Evolutionary conservation across 2,113 vertebrate species (phyloP).

Genomic region (Cichladusa arquata): DNA sequence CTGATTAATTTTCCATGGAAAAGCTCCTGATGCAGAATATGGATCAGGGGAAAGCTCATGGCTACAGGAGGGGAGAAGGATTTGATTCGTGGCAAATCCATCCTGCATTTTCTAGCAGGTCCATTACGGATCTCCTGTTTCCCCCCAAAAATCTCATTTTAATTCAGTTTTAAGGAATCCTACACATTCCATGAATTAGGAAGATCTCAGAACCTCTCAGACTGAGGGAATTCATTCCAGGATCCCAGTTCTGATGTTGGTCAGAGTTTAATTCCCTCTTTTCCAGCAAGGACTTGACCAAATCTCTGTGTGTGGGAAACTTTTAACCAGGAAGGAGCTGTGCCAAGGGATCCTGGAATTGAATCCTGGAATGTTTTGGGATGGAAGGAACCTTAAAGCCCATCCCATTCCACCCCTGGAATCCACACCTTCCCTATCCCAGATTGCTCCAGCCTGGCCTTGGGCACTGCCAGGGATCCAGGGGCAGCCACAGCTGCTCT

Average conservation of each 20-base stretch:
- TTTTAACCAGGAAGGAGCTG: neutral
- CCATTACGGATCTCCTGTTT: neutral
- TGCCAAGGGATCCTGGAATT: neutral
- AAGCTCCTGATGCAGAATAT: neutral
- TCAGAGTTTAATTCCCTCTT: neutral
- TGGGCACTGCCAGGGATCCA: neutral
- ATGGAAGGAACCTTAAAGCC: neutral
- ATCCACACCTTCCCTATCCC: neutral
- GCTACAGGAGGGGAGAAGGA: neutral
- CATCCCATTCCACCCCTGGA: neutral
- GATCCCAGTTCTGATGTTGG: accelerated
- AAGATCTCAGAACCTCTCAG: neutral
- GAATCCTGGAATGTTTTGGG: neutral
- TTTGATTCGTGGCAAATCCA: neutral
- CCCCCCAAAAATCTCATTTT: neutral
- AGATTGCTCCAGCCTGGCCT: neutral
- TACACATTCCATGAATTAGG: neutral
- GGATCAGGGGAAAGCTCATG: neutral
- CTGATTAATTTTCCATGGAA: neutral
- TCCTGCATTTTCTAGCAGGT: neutral
- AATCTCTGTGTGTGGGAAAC: neutral
- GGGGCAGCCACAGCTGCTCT: neutral
- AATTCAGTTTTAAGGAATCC: neutral
- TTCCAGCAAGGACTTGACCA: neutral
- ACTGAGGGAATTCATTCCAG: neutral